Percentiles rank a stretch among this genome's conserved stretches.
Conservation (phyloP, 2,888 invertebrate species). For the Trissoscelio sp. region DNA sequence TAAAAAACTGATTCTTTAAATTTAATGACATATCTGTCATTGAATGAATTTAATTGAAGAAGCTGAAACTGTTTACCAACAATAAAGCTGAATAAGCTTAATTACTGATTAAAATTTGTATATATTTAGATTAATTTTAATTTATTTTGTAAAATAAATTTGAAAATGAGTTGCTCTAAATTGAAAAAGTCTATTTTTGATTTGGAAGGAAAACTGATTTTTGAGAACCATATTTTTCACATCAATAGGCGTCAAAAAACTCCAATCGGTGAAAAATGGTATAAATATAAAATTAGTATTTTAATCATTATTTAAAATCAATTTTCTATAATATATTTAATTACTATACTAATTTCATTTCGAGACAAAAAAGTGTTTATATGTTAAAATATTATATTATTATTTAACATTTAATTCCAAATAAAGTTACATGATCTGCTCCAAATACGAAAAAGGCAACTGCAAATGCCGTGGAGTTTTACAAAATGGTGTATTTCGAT, state of each 20-base stretch:
- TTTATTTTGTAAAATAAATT: too few relatives aligned
- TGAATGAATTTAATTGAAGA: too few relatives aligned
- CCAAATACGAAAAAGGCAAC: neutral
- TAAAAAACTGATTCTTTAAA: too few relatives aligned
- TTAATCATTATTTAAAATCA: too few relatives aligned
- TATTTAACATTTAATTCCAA: neutral
- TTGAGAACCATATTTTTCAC: neutral
- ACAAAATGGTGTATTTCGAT: neutral
- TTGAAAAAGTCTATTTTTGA: neutral
- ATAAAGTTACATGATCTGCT: slow-evolving; percentile 18
- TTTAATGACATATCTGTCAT: too few relatives aligned
- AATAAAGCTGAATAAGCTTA: too few relatives aligned
- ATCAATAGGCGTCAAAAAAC: neutral
- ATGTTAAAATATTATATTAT: too few relatives aligned
- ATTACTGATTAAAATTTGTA: too few relatives aligned
- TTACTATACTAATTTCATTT: too few relatives aligned
- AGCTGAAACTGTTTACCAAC: too few relatives aligned
- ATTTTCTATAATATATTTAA: neutral
- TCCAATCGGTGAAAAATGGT: neutral
- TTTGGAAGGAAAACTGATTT: neutral
- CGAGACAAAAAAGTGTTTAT: too few relatives aligned
- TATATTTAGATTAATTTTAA: too few relatives aligned
- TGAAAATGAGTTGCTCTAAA: neutral
- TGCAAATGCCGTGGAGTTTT: slow-evolving; percentile 12
- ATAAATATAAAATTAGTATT: neutral